phyloP scores from a whole-genome alignment of 2,797 vertebrate species.

The Squalus acanthias region DNA sequence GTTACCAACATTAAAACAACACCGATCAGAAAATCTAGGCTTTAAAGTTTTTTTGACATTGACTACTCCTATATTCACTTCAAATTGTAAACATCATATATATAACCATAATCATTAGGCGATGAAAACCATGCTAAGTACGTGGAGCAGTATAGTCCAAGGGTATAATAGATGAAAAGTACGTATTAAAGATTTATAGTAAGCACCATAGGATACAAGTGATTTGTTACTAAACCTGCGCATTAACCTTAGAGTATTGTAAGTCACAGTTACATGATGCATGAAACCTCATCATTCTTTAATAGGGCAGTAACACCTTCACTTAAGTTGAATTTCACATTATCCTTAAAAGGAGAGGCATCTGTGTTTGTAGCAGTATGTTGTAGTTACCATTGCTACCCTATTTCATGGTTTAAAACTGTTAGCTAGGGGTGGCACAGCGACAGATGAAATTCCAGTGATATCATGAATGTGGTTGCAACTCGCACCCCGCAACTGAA shows the following conservation, averaged over 20 bases:
- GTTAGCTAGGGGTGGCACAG: too few relatives aligned
- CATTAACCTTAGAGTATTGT: background rate
- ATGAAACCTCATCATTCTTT: background rate
- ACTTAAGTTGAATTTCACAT: background rate
- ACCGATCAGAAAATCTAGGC: background rate
- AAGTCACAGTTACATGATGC: background rate
- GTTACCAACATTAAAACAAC: background rate
- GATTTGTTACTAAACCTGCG: background rate
- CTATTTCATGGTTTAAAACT: background rate
- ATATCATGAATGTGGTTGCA: background rate
- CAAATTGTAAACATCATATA: background rate
- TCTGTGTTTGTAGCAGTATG: background rate
- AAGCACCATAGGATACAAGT: background rate
- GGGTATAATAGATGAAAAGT: background rate
- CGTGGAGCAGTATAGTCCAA: background rate
- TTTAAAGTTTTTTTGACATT: background rate
- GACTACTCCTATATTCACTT: background rate
- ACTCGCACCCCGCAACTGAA: background rate
- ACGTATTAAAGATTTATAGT: background rate
- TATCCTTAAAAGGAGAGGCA: background rate
- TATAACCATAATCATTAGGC: background rate
- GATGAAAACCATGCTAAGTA: background rate
- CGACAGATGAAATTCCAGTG: background rate
- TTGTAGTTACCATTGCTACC: background rate
- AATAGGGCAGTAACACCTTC: background rate